Evolutionary conservation across 1,140 invertebrate genomes (phyloP).

Genomic region (Zaprionus vittiger): DNA sequence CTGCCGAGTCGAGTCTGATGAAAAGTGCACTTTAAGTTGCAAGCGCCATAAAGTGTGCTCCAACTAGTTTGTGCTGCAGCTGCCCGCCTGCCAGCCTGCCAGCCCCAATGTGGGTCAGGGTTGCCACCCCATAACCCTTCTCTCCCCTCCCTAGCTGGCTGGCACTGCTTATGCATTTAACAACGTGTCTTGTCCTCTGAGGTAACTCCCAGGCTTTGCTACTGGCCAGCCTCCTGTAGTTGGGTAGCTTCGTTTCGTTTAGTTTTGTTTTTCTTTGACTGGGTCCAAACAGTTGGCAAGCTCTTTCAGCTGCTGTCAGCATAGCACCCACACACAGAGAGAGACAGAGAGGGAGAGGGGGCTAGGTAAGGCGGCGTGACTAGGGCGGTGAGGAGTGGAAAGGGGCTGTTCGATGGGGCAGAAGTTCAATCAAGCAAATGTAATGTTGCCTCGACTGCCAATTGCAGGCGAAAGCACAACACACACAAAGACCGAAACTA

Average conservation of each 20-base stretch:
- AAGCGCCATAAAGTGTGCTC: constrained; percentile 54
- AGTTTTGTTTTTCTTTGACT: constrained; percentile 46
- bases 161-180: constrained; percentile 63
- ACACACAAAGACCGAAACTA: constrained; percentile 74
- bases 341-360: not conserved
- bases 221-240: constrained; percentile 14
- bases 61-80: constrained; percentile 33
- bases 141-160: not conserved
- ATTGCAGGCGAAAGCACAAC: constrained; percentile 72
- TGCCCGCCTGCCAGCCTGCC: constrained; percentile 15
- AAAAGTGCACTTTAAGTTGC: constrained; percentile 64
- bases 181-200: constrained; percentile 44
- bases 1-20: constrained; percentile 36
- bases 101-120: constrained; percentile 57
- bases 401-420: constrained; percentile 16
- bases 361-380: too few relatives aligned
- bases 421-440: constrained; percentile 77
- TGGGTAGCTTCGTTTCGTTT: constrained; percentile 26
- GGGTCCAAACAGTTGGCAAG: constrained; percentile 35
- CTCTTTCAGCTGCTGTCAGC: constrained; percentile 35
- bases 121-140: constrained; percentile 7
- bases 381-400: not conserved
- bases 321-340: constrained; percentile 27
- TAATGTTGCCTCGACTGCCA: constrained; percentile 69
- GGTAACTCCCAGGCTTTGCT: constrained; percentile 49